phyloP scores from a whole-genome alignment of 2,888 invertebrate genomes.

The Abrostola triplasia region DNA sequence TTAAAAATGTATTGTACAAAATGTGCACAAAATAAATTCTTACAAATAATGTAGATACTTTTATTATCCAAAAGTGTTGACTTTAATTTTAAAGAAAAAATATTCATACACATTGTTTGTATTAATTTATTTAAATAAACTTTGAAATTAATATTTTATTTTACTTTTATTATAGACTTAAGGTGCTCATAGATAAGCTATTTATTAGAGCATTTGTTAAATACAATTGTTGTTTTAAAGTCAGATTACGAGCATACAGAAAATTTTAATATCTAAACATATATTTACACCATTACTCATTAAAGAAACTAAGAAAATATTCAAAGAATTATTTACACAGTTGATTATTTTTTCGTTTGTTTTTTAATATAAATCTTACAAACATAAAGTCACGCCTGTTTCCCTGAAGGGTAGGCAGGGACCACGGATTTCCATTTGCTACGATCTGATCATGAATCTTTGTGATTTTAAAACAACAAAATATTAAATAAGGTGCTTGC shows the following conservation, averaged over 20 bases:
- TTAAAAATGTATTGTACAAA: conserved; percentile 34
- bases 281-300: conserved; percentile 9
- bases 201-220: conserved; percentile 32
- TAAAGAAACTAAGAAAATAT: neutral
- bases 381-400: too few relatives aligned
- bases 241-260: conserved; percentile 19
- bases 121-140: conserved; percentile 9
- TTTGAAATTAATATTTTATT: conserved; percentile 30
- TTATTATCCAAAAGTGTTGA: conserved; percentile 6
- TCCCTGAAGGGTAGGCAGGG: too few relatives aligned
- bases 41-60: conserved; percentile 8
- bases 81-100: conserved; percentile 3
- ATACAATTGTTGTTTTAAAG: conserved; percentile 37
- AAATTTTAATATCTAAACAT: conserved; percentile 16
- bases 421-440: too few relatives aligned
- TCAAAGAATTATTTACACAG: too few relatives aligned
- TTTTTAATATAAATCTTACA: too few relatives aligned
- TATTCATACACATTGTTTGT: conserved; percentile 1
- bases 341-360: neutral
- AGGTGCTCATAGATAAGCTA: conserved; percentile 49
- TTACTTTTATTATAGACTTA: conserved; percentile 36
- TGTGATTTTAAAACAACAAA: conserved; percentile 26
- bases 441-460: too few relatives aligned
- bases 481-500: conserved; percentile 44
- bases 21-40: conserved; percentile 43